Evolutionary conservation across 2,888 invertebrate species (phyloP), one percentile per base, ranked within the genome.

Genomic region (Lamellibrachia columna): DNA sequence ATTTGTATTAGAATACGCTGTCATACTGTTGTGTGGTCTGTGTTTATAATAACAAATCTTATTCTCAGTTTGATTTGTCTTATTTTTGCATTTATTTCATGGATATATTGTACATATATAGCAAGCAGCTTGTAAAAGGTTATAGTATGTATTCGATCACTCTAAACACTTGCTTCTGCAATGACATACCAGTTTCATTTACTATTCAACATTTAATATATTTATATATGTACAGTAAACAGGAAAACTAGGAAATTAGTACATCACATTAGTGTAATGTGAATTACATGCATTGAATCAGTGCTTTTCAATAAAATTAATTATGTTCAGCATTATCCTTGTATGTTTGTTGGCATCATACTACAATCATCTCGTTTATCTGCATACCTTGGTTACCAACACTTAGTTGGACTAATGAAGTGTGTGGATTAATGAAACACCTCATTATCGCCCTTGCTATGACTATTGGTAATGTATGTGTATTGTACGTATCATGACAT

Each of bases 201-300:
- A 22, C 75, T 6, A 75, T 22, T 75, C 75, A 75, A 75, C 40
- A 75, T 75, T 75, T 75, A 75, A 75, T 75, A 75, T 75, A 75
- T 75, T 75, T 75, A 75, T 75, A n/a, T 75, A 75, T 75, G 75
- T 75, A 75, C 75, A 75, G 75, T n/a, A 75, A 75, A 75, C 75
- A 75, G 11, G 75, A 40, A 40, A 40, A 22, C 22, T 75, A 75
- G 75, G 75, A 22, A 75, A 75, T 75, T 6, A 22, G 75, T 75
- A 60, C 15, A 22, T 75, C 75, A 75, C 75, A 75, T 75, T 75
- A 75, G 75, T 11, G 75, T n/a, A 75, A 75, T 75, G 75, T 75
- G 75, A 75, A 75, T 75, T 75, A 75, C 75, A 75, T 75, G 75
- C n/a, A n/a, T 75, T 75, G 75, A 75, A 75, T 75, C 75, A 75